Evolutionary conservation across 2,797 vertebrate species (phyloP).

Genomic region (Pempheris klunzingeri): DNA sequence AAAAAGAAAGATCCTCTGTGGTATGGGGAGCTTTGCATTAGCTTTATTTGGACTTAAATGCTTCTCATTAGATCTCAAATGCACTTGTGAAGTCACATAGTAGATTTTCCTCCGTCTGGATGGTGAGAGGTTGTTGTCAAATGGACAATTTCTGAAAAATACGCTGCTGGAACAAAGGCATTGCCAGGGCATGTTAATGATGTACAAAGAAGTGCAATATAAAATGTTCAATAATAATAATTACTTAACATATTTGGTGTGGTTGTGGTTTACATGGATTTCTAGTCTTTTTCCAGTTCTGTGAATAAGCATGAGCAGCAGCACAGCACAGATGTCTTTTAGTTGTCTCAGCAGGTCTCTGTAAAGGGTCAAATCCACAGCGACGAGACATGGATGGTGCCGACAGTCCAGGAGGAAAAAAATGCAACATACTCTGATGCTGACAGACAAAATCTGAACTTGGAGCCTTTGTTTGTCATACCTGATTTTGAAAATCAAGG

Average conservation of each 20-base stretch:
- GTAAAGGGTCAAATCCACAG: background rate
- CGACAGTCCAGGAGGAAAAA: background rate
- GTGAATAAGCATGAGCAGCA: background rate
- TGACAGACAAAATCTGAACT: conserved; percentile 2
- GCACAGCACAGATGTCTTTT: background rate
- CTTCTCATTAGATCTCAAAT: no score
- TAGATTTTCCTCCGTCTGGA: no score
- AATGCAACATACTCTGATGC: background rate
- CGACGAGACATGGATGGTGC: background rate
- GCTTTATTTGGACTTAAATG: no score
- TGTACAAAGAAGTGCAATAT: background rate
- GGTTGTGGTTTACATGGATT: background rate
- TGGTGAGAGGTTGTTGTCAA: background rate
- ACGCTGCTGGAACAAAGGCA: background rate
- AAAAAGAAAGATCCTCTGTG: no score
- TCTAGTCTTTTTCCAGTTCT: background rate
- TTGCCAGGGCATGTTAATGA: background rate
- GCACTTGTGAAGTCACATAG: no score
- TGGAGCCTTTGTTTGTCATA: background rate
- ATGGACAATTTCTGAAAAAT: background rate
- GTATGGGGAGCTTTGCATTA: no score
- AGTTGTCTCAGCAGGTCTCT: conserved; percentile 12
- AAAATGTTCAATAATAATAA: background rate
- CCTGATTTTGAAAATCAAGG: conserved; percentile 1
- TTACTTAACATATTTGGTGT: background rate